Evolutionary conservation across 2,797 vertebrate genomes (phyloP), one percentile per base, ranked within the genome.

Genomic region (Xenopus petersii): DNA sequence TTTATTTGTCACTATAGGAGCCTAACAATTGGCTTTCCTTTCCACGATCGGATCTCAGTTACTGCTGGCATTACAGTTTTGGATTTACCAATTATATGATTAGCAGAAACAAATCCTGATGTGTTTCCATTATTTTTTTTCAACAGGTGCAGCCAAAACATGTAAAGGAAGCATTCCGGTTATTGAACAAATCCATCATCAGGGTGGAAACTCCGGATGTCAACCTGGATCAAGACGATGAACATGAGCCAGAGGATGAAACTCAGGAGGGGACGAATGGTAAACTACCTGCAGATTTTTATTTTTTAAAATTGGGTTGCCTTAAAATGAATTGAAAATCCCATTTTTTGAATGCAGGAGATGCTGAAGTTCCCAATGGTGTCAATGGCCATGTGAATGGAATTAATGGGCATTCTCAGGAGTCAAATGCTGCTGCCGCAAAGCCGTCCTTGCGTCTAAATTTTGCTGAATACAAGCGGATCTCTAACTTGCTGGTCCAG

Each of bases 121-220:
- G 36, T 42, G 36, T 7, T 9, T 42, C 36, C 4, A 42, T 51
- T 24, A 73, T 21, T 54, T 48, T 82, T 73, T 2, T 81, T 48
- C 81, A 9, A 42, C 36, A 99, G 98, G 97, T 99, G 75, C 98
- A 99, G 71, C 97, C 97, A 10, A 98, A 99, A 84, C 98, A 99
- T 0, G 98, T 99, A 64, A 99, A 99, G 80, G 98, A 99, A 86
- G 97, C 96, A 0, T 99, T 99, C 87, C 93, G 97, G 68, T 92
- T 99, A 67, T 86, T 99, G 79, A 99, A 99, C 90, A 99, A 99
- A 80, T 99, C 98, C 47, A 97, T 99, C 82, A 98, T 99, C 84
- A 90, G 97, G 77, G 97, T 99, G 77, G 98, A 99, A 89, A 99
- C 96, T 2, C 98, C 97, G 2, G 98, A 99, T 75, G 84, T 99